Conservation (phyloP, 1,140 invertebrate genomes). For the Atopsyche davidsoni region DNA sequence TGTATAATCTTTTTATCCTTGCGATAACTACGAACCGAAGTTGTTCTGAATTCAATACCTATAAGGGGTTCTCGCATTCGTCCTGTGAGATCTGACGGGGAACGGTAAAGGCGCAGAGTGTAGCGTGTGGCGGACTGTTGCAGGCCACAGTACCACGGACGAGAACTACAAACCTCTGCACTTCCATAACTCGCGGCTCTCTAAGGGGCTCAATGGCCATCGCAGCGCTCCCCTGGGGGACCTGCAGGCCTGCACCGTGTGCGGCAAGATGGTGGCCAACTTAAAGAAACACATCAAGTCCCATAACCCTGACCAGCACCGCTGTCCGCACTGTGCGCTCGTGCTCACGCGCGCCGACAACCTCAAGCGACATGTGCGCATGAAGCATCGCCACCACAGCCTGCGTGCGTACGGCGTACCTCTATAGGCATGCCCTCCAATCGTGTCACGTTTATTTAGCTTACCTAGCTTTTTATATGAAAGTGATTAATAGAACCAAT, state of each 20-base stretch:
- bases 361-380: conserved; percentile 61
- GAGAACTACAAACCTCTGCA: conserved; percentile 25
- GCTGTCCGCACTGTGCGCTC: conserved; percentile 61
- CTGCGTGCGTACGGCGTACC: neutral
- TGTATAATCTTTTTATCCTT: too few relatives aligned
- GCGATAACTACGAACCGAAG: too few relatives aligned
- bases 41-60: too few relatives aligned
- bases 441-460: neutral
- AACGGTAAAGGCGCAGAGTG: too few relatives aligned
- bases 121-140: conserved; percentile 26
- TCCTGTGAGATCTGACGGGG: too few relatives aligned
- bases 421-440: neutral
- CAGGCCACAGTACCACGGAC: conserved; percentile 19
- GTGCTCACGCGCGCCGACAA: conserved; percentile 65
- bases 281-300: conserved; percentile 66
- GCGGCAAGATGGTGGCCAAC: conserved; percentile 67
- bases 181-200: conserved; percentile 12
- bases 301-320: conserved; percentile 62
- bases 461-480: too few relatives aligned
- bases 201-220: conserved; percentile 10
- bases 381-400: conserved; percentile 54
- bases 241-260: conserved; percentile 52
- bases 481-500: too few relatives aligned
- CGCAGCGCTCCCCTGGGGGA: conserved; percentile 10
- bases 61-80: too few relatives aligned